Base-by-base conservation (phyloP, 2,888 invertebrate species). In the Apamea sordens region DNA sequence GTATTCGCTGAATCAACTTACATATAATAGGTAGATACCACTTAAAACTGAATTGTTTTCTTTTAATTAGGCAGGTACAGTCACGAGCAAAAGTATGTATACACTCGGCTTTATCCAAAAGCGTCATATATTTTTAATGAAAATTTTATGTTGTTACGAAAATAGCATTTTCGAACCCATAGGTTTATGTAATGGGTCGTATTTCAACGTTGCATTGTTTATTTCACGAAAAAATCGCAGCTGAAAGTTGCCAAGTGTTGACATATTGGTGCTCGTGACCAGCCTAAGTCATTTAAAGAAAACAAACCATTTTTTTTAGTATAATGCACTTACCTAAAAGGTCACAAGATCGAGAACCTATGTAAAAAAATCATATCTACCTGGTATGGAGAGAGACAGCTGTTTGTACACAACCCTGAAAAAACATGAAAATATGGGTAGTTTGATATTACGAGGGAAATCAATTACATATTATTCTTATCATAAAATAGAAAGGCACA, bases 371-470 rank as follows among this genome's bases (percentile, higher is more conserved):
- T 10, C 5, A 28, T 67, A 75, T 77, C 85, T 41, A 96, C 95
- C 93, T 78, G 91, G 70, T 63, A 86, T 90, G 21, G 92, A 84
- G 18, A 89, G 88, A 21, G 94, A 89, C 10, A 95, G 87, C 82
- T 96, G 95, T 81, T 93, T 94, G 84, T 94, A 96, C 36, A 96
- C 94, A 18, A 90, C 84, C 85, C 96, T 96, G 92, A 70, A 94
- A 93, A 78, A 77, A 73, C 10, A 82, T 11, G 4, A 56, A 53
- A 24, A 24, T 47, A 18, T 18, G 1, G 6, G 3, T 5, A 13
- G 7, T 11, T 47, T 21, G 15, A 28, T 36, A 47, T 44, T 21
- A 13, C 10, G 2, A n/a, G 24, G 1, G 7, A 56, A 64, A 44
- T 50, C 4, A 18, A 18, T 28, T 47, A 47, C 7, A 6, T 6